phyloP scores from a whole-genome alignment of 2,113 vertebrate species.

The Phodopus roborovskii region DNA sequence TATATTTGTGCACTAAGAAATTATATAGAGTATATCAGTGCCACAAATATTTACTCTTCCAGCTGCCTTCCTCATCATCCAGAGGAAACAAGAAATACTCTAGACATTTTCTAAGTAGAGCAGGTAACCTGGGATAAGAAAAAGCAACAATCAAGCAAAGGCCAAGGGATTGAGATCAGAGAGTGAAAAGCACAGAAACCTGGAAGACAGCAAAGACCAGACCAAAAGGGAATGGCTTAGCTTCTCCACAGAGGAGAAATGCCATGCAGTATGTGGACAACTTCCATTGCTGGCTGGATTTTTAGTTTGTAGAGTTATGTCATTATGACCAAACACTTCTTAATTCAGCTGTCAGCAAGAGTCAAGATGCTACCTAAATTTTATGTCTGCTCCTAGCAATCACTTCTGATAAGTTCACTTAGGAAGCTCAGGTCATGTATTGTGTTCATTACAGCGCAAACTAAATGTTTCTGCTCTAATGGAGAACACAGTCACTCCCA shows the following conservation, averaged over 20 bases:
- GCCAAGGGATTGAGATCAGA: neutral
- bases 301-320: neutral
- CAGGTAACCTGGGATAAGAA: neutral
- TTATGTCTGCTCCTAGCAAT: neutral
- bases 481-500: neutral
- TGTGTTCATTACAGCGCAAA: slow-evolving; percentile 35
- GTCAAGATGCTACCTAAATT: neutral
- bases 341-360: neutral
- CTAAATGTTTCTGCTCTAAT: slow-evolving; percentile 64
- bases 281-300: neutral
- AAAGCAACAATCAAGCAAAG: neutral
- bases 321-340: neutral
- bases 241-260: neutral
- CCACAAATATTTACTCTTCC: neutral
- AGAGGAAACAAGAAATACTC: neutral
- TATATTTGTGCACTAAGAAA: neutral
- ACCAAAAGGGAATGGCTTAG: neutral
- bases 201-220: neutral
- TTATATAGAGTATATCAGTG: neutral
- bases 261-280: neutral
- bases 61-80: neutral
- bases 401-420: slow-evolving; percentile 51
- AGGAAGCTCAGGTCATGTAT: neutral
- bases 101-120: neutral
- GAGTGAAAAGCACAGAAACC: too few relatives aligned